Evolutionary conservation across 1,140 invertebrate species (phyloP).

Genomic region (Asbolus verrucosus): DNA sequence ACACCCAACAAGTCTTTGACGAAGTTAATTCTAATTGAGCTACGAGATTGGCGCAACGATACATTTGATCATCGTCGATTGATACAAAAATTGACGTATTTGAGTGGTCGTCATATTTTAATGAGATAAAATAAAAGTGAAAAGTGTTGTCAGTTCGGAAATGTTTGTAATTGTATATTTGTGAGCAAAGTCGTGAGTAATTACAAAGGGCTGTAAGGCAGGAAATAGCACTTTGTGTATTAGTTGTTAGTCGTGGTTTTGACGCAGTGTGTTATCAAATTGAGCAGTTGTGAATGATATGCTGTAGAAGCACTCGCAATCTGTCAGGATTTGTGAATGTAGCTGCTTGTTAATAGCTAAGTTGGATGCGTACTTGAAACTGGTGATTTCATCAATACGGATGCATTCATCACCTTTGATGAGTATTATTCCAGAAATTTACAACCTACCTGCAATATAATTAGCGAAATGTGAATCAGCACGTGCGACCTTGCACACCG

Average conservation of each 20-base stretch:
- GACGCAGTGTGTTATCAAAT: constrained; percentile 24
- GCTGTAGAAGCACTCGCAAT: constrained; percentile 6
- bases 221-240: constrained; percentile 16
- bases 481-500: constrained; percentile 21
- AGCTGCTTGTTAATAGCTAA: constrained; percentile 24
- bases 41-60: too few relatives aligned
- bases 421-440: constrained; percentile 27
- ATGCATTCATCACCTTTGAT: constrained; percentile 30
- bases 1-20: too few relatives aligned
- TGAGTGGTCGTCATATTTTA: too few relatives aligned
- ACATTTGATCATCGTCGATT: too few relatives aligned
- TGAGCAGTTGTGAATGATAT: constrained; percentile 1
- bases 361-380: constrained; percentile 10
- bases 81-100: too few relatives aligned
- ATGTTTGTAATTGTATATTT: too few relatives aligned
- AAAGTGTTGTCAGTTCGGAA: too few relatives aligned
- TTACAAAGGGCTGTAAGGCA: not conserved
- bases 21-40: too few relatives aligned
- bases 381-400: constrained; percentile 32
- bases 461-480: constrained; percentile 26
- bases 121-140: too few relatives aligned
- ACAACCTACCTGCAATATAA: constrained; percentile 16
- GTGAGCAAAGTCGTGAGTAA: too few relatives aligned
- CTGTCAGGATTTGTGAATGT: constrained; percentile 18
- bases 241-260: constrained; percentile 16